A percentile compares a stretch with the other conserved stretches of the same genome.
phyloP scores from a whole-genome alignment of 2,797 vertebrate species.

The Aeoliscus strigatus region DNA sequence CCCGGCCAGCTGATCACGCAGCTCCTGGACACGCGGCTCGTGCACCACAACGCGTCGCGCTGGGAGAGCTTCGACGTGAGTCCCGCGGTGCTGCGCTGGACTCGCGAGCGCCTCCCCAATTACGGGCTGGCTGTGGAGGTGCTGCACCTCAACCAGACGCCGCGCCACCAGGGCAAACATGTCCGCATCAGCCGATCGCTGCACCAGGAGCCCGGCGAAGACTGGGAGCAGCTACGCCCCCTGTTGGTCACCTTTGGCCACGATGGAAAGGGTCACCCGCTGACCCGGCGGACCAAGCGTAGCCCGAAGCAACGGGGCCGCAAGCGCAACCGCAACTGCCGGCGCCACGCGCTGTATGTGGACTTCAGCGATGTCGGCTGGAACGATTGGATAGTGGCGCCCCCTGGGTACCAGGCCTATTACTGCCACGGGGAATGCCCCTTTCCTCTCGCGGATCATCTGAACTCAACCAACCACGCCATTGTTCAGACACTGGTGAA shows the following conservation, averaged over 20 bases:
- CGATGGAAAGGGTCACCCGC: conserved; percentile 89
- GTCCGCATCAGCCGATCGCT: conserved; percentile 94
- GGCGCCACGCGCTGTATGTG: conserved; percentile 94
- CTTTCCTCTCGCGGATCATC: conserved; percentile 97
- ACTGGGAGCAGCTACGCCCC: conserved; percentile 94
- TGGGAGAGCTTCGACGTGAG: conserved; percentile 99
- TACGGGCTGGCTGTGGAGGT: conserved; percentile 94
- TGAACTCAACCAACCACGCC: conserved; percentile 99
- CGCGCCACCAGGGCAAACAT: conserved; percentile 82
- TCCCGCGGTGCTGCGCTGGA: conserved; percentile 95
- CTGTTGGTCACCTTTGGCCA: conserved; percentile 97
- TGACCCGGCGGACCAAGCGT: conserved; percentile 85
- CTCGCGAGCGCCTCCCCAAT: conserved; percentile 86
- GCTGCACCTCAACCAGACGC: conserved; percentile 81
- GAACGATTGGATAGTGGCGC: conserved; percentile 99
- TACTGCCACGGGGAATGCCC: conserved; percentile 99
- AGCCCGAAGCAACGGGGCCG: conserved; percentile 83
- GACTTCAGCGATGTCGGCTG: conserved; percentile 99
- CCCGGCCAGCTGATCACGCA: conserved; percentile 86
- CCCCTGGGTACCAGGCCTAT: conserved; percentile 97
- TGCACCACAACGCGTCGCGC: conserved; percentile 85
- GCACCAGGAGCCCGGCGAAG: conserved; percentile 79
- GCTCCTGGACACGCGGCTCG: conserved; percentile 94
- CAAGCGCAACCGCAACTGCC: conserved; percentile 93
- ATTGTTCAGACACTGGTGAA: conserved; percentile 99